phyloP scores from a whole-genome alignment of 2,113 vertebrate genomes.

The Lethenteron camtschaticum region DNA sequence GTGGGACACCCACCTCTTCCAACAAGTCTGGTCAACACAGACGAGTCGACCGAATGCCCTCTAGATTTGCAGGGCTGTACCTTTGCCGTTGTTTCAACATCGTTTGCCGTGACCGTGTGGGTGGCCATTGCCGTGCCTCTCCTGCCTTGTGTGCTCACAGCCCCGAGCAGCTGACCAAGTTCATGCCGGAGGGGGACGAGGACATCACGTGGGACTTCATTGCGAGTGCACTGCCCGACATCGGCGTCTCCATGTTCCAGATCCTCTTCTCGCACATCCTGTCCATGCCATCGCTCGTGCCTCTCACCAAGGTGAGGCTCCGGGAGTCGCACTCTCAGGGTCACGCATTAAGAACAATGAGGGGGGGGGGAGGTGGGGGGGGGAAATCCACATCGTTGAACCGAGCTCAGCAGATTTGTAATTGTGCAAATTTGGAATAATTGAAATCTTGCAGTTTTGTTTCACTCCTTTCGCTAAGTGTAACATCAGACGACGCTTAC shows the following conservation, averaged over 20 bases:
- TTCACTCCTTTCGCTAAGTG: not conserved
- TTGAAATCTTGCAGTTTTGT: not conserved
- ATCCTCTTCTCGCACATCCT: slow-evolving; percentile 5
- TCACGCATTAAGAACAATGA: not conserved
- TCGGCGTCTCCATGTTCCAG: slow-evolving; percentile 1
- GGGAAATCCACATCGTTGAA: not conserved
- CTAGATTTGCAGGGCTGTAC: no score
- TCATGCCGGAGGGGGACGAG: slow-evolving; percentile 3
- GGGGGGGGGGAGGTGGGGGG: not conserved
- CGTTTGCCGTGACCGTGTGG: no score
- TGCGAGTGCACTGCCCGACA: not conserved
- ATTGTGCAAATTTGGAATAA: slow-evolving; percentile 1
- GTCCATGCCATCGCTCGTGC: not conserved
- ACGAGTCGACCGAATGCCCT: no score
- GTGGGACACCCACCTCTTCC: no score
- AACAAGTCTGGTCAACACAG: no score
- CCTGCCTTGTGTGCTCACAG: not conserved
- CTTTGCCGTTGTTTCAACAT: no score
- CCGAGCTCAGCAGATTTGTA: not conserved
- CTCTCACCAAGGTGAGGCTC: slow-evolving; percentile 1
- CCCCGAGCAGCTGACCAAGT: slow-evolving; percentile 1
- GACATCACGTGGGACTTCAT: slow-evolving; percentile 5
- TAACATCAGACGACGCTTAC: not conserved
- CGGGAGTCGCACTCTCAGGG: not conserved
- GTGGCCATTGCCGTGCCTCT: no score